These are phyloP conservation scores for Ramphastos sulfuratus DNA, from an alignment of 2,113 vertebrate species.

Conservation along the genomic window DNA sequence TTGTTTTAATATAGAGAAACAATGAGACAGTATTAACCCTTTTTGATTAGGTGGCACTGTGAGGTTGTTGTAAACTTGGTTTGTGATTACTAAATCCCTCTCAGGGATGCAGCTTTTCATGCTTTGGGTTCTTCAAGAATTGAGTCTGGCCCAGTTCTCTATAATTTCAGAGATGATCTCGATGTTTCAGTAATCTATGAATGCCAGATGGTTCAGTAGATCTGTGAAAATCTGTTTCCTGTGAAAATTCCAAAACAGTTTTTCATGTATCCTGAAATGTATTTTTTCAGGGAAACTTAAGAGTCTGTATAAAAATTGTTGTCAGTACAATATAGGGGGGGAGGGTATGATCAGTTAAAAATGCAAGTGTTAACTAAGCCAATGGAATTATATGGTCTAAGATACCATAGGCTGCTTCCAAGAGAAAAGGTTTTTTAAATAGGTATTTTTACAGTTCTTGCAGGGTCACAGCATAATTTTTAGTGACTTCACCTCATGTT, in stretches of 20 bases:
- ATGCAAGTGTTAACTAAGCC: neutral
- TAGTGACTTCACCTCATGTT: neutral
- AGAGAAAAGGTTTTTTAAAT: neutral
- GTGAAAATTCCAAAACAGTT: neutral
- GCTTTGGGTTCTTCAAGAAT: neutral
- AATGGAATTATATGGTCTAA: neutral
- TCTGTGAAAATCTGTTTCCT: slow-evolving; percentile 7
- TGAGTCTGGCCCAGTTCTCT: neutral
- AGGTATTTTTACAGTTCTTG: neutral
- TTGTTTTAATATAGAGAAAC: too few relatives aligned
- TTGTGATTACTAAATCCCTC: neutral
- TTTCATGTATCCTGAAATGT: neutral
- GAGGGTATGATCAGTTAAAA: neutral
- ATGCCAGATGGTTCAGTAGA: slow-evolving; percentile 2
- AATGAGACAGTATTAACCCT: neutral
- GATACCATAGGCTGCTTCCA: neutral
- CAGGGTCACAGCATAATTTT: neutral
- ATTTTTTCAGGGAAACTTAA: neutral
- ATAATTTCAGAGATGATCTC: neutral
- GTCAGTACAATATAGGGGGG: fast-evolving
- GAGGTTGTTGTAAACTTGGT: neutral
- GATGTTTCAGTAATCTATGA: neutral
- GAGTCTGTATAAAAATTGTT: neutral
- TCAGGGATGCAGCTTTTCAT: neutral
- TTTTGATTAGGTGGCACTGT: neutral